Percentiles rank a stretch among this genome's conserved stretches.
Evolutionary conservation across 2,113 vertebrate species (phyloP).

Genomic region (Istiophorus platypterus): DNA sequence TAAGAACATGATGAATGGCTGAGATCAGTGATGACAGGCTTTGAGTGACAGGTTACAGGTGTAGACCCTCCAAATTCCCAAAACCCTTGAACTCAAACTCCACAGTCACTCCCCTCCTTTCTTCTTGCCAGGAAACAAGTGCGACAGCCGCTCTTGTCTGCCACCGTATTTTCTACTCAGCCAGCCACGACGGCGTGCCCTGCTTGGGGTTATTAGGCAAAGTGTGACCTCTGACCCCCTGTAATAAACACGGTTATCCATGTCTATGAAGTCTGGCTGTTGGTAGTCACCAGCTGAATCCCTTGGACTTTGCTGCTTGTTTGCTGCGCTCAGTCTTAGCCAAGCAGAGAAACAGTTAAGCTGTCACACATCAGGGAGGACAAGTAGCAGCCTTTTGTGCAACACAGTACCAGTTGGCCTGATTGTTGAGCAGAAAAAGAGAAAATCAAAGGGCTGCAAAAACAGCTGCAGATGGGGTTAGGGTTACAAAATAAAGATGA

Average conservation of each 20-base stretch:
- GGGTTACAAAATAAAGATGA: conserved; percentile 78
- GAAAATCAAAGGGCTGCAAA: conserved; percentile 77
- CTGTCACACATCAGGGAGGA: conserved; percentile 83
- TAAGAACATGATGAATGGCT: conserved; percentile 84
- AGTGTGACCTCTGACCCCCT: conserved; percentile 74
- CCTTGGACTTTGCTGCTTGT: conserved; percentile 79
- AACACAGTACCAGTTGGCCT: conserved; percentile 73
- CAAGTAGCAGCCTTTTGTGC: conserved; percentile 72
- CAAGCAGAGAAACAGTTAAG: conserved; percentile 80
- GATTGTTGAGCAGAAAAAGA: conserved; percentile 73
- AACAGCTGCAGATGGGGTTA: conserved; percentile 83
- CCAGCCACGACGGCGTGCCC: conserved; percentile 60
- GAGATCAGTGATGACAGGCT: conserved; percentile 78
- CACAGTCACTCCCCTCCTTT: conserved; percentile 42
- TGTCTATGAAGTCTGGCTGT: conserved; percentile 76
- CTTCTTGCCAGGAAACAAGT: conserved; percentile 50
- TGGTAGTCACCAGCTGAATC: conserved; percentile 76
- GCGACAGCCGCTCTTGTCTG: conserved; percentile 58
- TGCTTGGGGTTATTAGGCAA: conserved; percentile 73
- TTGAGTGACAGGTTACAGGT: conserved; percentile 87
- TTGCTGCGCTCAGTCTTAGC: conserved; percentile 69
- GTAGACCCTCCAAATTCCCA: conserved; percentile 58
- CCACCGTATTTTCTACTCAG: conserved; percentile 59
- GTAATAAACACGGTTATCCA: conserved; percentile 82
- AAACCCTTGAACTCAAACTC: conserved; percentile 55